Percentiles rank a stretch among this genome's conserved stretches.
Conservation (phyloP, 2,888 invertebrate genomes). For the Eristalinus sepulchralis region DNA sequence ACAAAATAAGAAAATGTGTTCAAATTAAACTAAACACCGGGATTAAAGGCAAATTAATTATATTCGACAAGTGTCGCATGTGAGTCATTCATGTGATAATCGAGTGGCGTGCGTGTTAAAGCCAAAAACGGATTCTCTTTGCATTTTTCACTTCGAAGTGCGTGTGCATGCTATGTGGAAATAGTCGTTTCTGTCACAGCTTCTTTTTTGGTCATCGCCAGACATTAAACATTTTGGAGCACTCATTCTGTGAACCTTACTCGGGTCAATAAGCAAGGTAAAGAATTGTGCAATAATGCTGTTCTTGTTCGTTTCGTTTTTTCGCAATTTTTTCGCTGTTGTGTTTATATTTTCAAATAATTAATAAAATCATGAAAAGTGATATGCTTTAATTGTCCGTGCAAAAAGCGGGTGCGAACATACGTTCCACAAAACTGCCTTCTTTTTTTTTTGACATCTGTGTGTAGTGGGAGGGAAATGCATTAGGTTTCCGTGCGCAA, state of each 20-base stretch:
- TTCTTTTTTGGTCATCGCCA: constrained; percentile 40
- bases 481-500: constrained; percentile 17
- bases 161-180: constrained; percentile 42
- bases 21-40: background rate
- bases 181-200: constrained; percentile 35
- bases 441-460: constrained; percentile 39
- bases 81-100: constrained; percentile 9
- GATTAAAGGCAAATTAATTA: constrained; percentile 8
- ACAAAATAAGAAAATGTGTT: constrained; percentile 1
- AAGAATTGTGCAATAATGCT: background rate
- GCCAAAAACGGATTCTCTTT: constrained; percentile 2
- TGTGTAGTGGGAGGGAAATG: constrained; percentile 23
- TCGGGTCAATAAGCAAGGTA: constrained; percentile 23
- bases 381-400: background rate
- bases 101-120: constrained; percentile 14
- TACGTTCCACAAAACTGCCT: constrained; percentile 57
- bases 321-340: background rate
- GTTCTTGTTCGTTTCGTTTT: background rate
- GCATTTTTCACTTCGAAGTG: constrained; percentile 27
- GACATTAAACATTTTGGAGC: constrained; percentile 21
- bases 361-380: constrained; percentile 20
- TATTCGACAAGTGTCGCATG: constrained; percentile 7
- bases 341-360: background rate
- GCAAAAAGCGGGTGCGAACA: constrained; percentile 59
- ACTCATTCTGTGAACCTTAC: background rate